These are phyloP conservation scores for Sapajus apella DNA, from an alignment of 2,113 vertebrate species.

Conservation along the genomic window DNA sequence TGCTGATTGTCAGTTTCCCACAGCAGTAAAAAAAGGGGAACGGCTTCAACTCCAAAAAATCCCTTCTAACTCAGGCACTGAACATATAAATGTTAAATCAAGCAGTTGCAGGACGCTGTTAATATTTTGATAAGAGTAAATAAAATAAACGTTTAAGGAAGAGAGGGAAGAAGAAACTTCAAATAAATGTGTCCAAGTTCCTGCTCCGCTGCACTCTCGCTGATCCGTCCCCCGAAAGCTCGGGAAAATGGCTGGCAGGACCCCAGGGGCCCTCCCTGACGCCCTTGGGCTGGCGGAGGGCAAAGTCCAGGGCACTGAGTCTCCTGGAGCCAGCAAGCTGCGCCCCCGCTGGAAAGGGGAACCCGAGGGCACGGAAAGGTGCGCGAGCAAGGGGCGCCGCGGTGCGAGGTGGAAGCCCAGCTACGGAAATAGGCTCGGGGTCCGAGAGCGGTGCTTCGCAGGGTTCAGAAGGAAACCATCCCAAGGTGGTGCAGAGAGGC, in stretches of 20 bases:
- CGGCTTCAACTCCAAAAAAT: background rate
- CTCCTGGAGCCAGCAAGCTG: background rate
- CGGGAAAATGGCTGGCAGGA: background rate
- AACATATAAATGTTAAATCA: background rate
- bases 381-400: background rate
- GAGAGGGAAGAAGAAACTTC: background rate
- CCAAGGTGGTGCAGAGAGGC: background rate
- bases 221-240: background rate
- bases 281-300: background rate
- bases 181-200: background rate
- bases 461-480: too few relatives aligned
- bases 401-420: background rate
- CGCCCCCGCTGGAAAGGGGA: fast-evolving
- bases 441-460: background rate
- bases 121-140: background rate
- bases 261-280: background rate
- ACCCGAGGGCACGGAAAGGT: fast-evolving
- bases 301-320: background rate
- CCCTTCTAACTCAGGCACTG: background rate
- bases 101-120: background rate
- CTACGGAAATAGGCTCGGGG: background rate
- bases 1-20: background rate
- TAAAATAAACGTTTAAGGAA: background rate
- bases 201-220: too few relatives aligned
- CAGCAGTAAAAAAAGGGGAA: background rate